Evolutionary conservation across 1,140 invertebrate species (phyloP).

Genomic region (Drosophila jambulina): DNA sequence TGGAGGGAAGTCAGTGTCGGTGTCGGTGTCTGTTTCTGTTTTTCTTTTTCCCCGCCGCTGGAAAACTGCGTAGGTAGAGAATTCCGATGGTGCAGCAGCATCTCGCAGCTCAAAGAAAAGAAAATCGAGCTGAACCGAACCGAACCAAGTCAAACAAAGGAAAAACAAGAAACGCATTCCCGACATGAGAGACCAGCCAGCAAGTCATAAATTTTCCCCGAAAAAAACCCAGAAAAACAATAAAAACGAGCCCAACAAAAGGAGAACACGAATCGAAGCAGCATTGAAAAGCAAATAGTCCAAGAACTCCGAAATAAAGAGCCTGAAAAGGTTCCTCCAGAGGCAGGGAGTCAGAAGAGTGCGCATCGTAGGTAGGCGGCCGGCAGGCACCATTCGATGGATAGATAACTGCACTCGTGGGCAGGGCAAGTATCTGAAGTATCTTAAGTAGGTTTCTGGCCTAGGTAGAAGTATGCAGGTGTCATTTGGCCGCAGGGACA

Average conservation of each 20-base stretch:
- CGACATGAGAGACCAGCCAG: conserved; percentile 66
- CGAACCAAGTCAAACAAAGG: conserved; percentile 52
- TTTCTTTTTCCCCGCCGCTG: conserved; percentile 23
- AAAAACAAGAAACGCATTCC: conserved; percentile 76
- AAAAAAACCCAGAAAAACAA: conserved; percentile 55
- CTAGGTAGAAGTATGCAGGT: conserved; percentile 49
- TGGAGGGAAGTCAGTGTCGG: conserved; percentile 41
- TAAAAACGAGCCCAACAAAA: conserved; percentile 48
- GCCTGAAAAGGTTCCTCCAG: conserved; percentile 48
- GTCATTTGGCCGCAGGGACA: conserved; percentile 39
- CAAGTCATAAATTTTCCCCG: conserved; percentile 76
- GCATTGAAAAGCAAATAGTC: conserved; percentile 79
- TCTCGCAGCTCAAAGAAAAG: conserved; percentile 45
- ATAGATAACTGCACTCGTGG: conserved; percentile 52
- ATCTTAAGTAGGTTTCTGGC: conserved; percentile 55
- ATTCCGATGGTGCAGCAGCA: conserved; percentile 45
- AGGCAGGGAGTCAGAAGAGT: conserved; percentile 29
- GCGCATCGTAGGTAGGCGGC: conserved; percentile 42
- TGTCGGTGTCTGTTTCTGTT: conserved; percentile 37
- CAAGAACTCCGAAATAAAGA: conserved; percentile 46
- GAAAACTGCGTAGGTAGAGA: conserved; percentile 54
- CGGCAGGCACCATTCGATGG: conserved; percentile 28
- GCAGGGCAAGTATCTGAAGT: conserved; percentile 44
- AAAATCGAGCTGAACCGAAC: conserved; percentile 26
- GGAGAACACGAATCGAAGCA: conserved; percentile 51